These are phyloP conservation scores for Caenorhabditis doughertyi DNA, from an alignment of 2,888 invertebrate genomes.

Conservation along the genomic window DNA sequence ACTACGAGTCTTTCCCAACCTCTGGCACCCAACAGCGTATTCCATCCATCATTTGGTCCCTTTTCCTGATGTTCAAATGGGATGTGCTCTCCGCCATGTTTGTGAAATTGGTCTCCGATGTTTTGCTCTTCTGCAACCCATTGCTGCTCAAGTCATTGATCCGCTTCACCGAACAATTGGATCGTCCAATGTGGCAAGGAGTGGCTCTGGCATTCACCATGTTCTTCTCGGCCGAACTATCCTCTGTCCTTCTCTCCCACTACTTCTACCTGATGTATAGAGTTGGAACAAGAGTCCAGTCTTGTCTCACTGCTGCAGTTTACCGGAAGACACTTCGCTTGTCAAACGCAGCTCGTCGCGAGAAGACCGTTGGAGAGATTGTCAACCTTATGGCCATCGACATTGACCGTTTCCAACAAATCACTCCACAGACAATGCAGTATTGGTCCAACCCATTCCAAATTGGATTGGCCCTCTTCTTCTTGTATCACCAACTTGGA, in stretches of 20 bases:
- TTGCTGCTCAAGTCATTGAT: slow-evolving; percentile 78
- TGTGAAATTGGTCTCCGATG: slow-evolving; percentile 77
- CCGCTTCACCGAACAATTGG: slow-evolving; percentile 77
- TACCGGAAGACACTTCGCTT: slow-evolving; percentile 84
- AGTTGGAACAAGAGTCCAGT: slow-evolving; percentile 81
- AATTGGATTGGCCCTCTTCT: slow-evolving; percentile 77
- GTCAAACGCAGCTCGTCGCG: slow-evolving; percentile 84
- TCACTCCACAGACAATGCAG: slow-evolving; percentile 82
- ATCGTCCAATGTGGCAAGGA: slow-evolving; percentile 80
- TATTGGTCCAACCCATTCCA: slow-evolving; percentile 81
- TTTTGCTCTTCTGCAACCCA: slow-evolving; percentile 80
- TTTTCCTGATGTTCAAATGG: slow-evolving; percentile 78
- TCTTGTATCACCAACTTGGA: slow-evolving; percentile 85
- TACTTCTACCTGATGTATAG: slow-evolving; percentile 82
- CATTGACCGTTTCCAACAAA: slow-evolving; percentile 84
- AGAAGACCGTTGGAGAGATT: slow-evolving; percentile 85
- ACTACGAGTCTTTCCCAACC: slow-evolving; percentile 63
- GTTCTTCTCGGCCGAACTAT: slow-evolving; percentile 78
- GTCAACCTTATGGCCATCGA: slow-evolving; percentile 85
- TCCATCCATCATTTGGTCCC: slow-evolving; percentile 71
- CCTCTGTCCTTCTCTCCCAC: slow-evolving; percentile 79
- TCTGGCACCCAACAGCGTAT: too few species aligned
- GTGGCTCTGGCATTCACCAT: slow-evolving; percentile 77
- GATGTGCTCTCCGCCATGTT: slow-evolving; percentile 79
- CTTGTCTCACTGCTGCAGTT: slow-evolving; percentile 80